phyloP scores from a whole-genome alignment of 1,140 invertebrate species.

The Drosophila mayri region DNA sequence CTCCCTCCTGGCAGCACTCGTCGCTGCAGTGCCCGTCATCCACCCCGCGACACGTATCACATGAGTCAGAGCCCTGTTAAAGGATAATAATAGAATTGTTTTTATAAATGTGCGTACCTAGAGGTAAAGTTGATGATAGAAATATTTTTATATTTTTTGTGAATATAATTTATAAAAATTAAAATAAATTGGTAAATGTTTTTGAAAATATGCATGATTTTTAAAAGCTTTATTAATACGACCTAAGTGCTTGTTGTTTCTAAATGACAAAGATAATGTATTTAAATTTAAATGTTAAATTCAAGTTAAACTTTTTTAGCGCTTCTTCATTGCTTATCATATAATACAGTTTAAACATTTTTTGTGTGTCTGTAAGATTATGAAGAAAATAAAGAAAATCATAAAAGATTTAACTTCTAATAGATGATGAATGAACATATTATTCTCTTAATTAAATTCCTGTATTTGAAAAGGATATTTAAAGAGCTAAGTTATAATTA shows the following conservation, averaged over 20 bases:
- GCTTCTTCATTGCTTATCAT: no score
- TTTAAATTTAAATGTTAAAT: not conserved
- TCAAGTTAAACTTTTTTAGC: no score
- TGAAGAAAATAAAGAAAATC: not conserved
- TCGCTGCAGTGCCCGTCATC: constrained; percentile 83
- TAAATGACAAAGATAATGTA: not conserved
- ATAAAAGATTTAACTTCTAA: not conserved
- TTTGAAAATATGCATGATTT: not conserved
- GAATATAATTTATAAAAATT: not conserved
- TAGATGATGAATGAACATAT: not conserved
- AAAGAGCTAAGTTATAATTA: not conserved
- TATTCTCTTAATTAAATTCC: not conserved
- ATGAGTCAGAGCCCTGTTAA: constrained; percentile 82
- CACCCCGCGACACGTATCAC: constrained; percentile 85
- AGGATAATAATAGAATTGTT: not conserved
- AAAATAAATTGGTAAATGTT: not conserved
- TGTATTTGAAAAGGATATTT: no score
- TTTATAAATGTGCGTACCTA: not conserved
- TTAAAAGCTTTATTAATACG: not conserved
- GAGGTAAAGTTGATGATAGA: not conserved
- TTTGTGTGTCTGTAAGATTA: not conserved
- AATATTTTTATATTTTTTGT: not conserved
- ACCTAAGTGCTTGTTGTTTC: not conserved
- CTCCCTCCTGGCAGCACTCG: constrained; percentile 75
- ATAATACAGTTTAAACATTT: not conserved